Base-by-base conservation (phyloP, 2,888 invertebrate genomes). In the Philaethria dido region DNA sequence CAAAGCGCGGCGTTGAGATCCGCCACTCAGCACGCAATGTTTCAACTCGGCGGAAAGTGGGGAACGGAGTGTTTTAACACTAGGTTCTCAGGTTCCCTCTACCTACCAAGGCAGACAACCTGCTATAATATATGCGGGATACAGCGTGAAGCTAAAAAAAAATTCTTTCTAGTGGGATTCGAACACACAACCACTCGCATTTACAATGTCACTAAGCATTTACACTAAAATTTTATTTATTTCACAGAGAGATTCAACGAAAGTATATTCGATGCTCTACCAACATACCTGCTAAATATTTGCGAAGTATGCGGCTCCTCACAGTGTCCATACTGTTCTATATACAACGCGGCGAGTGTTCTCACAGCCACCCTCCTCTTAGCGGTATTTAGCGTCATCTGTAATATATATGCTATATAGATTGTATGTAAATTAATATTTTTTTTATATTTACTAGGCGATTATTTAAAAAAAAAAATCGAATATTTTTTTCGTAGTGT, bases 281-380 rank as follows among this genome's bases (percentile, higher is more conserved):
- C 97, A 18, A 96, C 97, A 0, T 98, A 97, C 88, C 93, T 97
- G 29, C 92, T 98, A 69, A 98, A 98, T 85, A 98, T 98, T 74
- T 98, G 98, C 86, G 98, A 98, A 83, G 98, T 98, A 8, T 98
- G 98, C 84, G 98, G 98, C 68, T 98, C 98, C 62, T 98, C 98
- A 52, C 98, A 98, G 84, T 98, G 98, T 83, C 98, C 98, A 0
- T 98, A 98, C 88, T 98, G 98, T 86, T 95, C 96, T 61, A 96
- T 97, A 74, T 97, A 97, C 89, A 97, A 97, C 85, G 86, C 93
- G 3, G 95, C 94, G 4, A 95, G 94, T 9, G 71, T 87, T 1
- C 79, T 85, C 1, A 29, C 75, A 79, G 45, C 82, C 73, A 79
- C 2, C 0, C 72, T 75, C 1, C 20, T 57, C 4, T 11, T 57